Evolutionary conservation across 2,797 vertebrate species (phyloP), one percentile per base, ranked within the genome.

Genomic region (Botia almorhae): DNA sequence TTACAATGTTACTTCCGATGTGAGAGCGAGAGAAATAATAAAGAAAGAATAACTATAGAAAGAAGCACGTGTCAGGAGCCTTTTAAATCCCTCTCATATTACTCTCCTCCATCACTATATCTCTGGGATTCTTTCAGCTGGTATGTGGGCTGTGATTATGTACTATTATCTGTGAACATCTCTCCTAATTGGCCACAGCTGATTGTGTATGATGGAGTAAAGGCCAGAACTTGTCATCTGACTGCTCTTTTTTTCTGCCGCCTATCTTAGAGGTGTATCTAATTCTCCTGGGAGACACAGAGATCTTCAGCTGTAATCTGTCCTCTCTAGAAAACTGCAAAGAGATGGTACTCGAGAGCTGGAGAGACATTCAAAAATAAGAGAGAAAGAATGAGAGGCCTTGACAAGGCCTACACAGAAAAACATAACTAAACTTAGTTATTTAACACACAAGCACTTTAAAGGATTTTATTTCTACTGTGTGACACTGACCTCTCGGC

Each of bases 101-200:
- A 19, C 10, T 14, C 23, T 33, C 14, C 29, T 39, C 33, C 26
- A 33, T 63, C 5, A 17, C 19, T 16, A 46, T 56, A 69, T 69
- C 63, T 64, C 39, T 26, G 17, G 67, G 55, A 87, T 90, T 90
- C 88, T 82, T 85, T 89, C 84, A 82, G 82, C 76, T 72, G 74
- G 87, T 82, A 87, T 90, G 90, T 90, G 88, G 83, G 80, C 86
- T 85, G 80, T 85, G 90, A 89, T 87, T 90, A 81, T 87, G 83
- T 29, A 33, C 16, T 16, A 63, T 87, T 89, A 89, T 90, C 84
- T 90, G 87, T 85, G 83, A 89, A 85, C 70, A 85, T 83, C 86
- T 84, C 53, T 21, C 84, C 85, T 93, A 93, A 94, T 92, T 91
- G 90, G 89, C 87, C 87, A 82, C 85, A 91, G 88, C 89, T 91